Evolutionary conservation across 1,140 invertebrate genomes (phyloP).

Genomic region (Zaprionus gabonicus): DNA sequence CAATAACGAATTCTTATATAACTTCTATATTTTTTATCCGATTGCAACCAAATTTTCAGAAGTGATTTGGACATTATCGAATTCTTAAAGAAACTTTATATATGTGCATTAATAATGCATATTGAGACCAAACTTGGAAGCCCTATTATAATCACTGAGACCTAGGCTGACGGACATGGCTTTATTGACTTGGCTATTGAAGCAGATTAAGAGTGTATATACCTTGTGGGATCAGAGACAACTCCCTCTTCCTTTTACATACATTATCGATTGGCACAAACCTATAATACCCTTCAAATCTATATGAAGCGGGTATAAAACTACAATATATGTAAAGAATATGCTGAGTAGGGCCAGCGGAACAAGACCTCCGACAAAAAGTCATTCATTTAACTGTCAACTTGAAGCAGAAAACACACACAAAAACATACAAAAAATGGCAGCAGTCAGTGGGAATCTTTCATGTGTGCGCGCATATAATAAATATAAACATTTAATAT

Average conservation of each 20-base stretch:
- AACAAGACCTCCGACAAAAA: constrained; percentile 1
- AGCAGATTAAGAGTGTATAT: background rate
- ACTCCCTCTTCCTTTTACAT: background rate
- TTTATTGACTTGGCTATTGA: too few species aligned
- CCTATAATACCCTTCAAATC: background rate
- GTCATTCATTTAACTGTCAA: constrained; percentile 41
- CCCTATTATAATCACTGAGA: background rate
- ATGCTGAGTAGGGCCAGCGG: background rate
- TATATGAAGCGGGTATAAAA: background rate
- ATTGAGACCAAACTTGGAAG: background rate
- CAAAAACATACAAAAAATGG: background rate
- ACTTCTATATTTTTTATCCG: too few species aligned
- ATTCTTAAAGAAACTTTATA: too few species aligned
- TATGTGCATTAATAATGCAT: background rate
- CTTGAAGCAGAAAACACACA: background rate
- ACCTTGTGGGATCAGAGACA: fast-evolving
- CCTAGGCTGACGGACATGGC: too few species aligned
- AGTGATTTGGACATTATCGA: too few species aligned
- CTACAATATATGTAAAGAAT: background rate
- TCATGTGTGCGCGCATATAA: constrained; percentile 5
- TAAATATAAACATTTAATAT: constrained; percentile 52
- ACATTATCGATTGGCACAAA: background rate
- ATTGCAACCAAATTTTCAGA: too few species aligned
- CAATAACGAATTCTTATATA: too few species aligned
- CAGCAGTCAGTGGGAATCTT: background rate